Evolutionary conservation across 1,140 invertebrate genomes (phyloP).

Genomic region (Neocloeon triangulifer): DNA sequence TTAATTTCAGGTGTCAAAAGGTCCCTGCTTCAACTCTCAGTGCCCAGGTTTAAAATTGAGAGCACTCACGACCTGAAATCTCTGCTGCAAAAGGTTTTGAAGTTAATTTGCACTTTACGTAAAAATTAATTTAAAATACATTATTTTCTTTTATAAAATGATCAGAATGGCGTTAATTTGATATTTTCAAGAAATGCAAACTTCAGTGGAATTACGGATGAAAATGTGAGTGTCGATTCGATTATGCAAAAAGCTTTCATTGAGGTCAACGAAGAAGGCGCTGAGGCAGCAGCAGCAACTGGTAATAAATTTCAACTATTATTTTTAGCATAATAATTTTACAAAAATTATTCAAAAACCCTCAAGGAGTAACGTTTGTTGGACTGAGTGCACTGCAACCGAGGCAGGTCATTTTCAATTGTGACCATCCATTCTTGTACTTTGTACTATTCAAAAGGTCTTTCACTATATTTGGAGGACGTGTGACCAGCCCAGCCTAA

Average conservation of each 20-base stretch:
- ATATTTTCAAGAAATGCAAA: conserved; percentile 29
- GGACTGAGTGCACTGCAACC: too few species aligned
- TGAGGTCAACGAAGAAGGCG: conserved; percentile 50
- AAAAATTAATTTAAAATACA: conserved; percentile 1
- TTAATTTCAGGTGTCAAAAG: too few species aligned
- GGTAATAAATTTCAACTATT: too few species aligned
- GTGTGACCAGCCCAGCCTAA: too few species aligned
- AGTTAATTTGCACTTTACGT: conserved; percentile 12
- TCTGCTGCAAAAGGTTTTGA: conserved; percentile 22
- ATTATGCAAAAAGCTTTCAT: conserved; percentile 52
- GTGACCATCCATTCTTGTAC: too few species aligned
- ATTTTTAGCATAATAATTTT: too few species aligned
- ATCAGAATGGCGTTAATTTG: conserved; percentile 29
- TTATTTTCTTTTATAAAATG: conserved; percentile 11
- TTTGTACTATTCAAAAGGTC: too few species aligned
- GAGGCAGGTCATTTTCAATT: too few species aligned
- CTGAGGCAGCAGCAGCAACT: conserved; percentile 50
- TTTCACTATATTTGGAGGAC: too few species aligned
- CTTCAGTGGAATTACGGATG: conserved; percentile 26
- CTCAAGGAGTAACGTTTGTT: too few species aligned
- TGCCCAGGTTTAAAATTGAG: conserved; percentile 38
- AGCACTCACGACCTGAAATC: conserved; percentile 22
- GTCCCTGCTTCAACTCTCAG: conserved; percentile 19
- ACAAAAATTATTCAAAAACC: too few species aligned
- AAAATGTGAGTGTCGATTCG: conserved; percentile 19